Percentiles rank a stretch among this genome's conserved stretches.
Conservation (phyloP, 2,888 invertebrate genomes). For the Thelaira solivaga region DNA sequence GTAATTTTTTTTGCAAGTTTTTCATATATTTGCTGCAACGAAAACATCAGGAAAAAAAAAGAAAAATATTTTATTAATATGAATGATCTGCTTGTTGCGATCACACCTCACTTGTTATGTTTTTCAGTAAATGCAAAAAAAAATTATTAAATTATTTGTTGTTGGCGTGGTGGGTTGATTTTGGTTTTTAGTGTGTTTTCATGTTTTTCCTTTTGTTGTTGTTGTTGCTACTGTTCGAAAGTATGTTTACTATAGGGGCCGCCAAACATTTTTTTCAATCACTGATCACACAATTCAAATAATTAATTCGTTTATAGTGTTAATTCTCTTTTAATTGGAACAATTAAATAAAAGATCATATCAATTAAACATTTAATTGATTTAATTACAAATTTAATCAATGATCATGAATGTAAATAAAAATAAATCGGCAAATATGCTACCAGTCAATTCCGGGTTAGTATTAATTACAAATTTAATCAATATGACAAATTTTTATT, state of each 20-base stretch:
- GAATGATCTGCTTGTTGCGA: conserved; percentile 38
- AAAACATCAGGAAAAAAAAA: neutral
- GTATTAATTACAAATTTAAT: too few species aligned
- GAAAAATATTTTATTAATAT: conserved; percentile 44
- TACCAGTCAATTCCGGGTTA: too few species aligned
- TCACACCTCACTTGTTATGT: conserved; percentile 57
- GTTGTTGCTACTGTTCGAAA: neutral
- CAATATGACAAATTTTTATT: too few species aligned
- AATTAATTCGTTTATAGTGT: too few species aligned
- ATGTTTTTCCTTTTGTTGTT: neutral
- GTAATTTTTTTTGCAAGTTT: conserved; percentile 25
- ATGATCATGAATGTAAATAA: too few species aligned
- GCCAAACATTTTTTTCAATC: neutral
- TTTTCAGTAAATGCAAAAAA: conserved; percentile 32
- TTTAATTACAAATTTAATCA: too few species aligned
- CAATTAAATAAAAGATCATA: too few species aligned
- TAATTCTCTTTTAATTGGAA: too few species aligned
- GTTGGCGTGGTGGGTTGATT: conserved; percentile 31
- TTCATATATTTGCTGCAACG: conserved; percentile 2
- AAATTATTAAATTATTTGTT: conserved; percentile 45
- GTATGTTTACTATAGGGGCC: conserved; percentile 14
- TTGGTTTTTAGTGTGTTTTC: neutral
- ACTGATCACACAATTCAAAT: too few species aligned
- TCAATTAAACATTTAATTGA: too few species aligned
- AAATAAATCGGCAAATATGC: too few species aligned